A percentile compares a stretch with the other conserved stretches of the same genome.
Evolutionary conservation across 1,140 invertebrate genomes (phyloP).

Genomic region (Drosophila melanogaster): DNA sequence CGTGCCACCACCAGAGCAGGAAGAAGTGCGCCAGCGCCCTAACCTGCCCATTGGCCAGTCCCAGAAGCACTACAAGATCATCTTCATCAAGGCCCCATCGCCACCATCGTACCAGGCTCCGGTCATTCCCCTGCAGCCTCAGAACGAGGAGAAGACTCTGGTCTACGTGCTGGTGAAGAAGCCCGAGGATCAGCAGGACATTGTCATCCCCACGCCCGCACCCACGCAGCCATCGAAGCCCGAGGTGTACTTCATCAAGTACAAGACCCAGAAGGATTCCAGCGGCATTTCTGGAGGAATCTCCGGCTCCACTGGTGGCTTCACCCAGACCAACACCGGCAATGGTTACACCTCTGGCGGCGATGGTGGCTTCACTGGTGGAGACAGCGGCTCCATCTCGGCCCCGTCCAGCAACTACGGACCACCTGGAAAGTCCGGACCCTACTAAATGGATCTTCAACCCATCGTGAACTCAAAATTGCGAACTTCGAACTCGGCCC

Average conservation of each 20-base stretch:
- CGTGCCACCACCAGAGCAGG: conserved; percentile 91
- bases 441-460: conserved; percentile 66
- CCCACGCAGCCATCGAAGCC: conserved; percentile 93
- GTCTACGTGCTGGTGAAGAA: conserved; percentile 95
- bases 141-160: conserved; percentile 94
- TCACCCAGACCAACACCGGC: conserved; percentile 81
- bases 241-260: conserved; percentile 95
- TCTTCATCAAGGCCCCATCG: conserved; percentile 94
- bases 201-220: conserved; percentile 89
- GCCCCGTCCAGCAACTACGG: conserved; percentile 88
- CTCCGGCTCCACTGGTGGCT: conserved; percentile 62
- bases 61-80: conserved; percentile 94
- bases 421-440: conserved; percentile 86
- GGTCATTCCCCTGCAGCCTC: conserved; percentile 89
- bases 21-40: conserved; percentile 87
- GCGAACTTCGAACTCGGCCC: conserved; percentile 71
- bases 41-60: conserved; percentile 87
- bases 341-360: conserved; percentile 80
- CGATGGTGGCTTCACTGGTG: conserved; percentile 66
- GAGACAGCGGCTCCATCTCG: conserved; percentile 84
- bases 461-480: conserved; percentile 17
- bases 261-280: conserved; percentile 90
- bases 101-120: conserved; percentile 90
- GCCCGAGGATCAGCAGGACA: conserved; percentile 91
- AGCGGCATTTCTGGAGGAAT: conserved; percentile 76